Evolutionary conservation across 2,113 vertebrate species (phyloP).

Genomic region (Cacatua alba): DNA sequence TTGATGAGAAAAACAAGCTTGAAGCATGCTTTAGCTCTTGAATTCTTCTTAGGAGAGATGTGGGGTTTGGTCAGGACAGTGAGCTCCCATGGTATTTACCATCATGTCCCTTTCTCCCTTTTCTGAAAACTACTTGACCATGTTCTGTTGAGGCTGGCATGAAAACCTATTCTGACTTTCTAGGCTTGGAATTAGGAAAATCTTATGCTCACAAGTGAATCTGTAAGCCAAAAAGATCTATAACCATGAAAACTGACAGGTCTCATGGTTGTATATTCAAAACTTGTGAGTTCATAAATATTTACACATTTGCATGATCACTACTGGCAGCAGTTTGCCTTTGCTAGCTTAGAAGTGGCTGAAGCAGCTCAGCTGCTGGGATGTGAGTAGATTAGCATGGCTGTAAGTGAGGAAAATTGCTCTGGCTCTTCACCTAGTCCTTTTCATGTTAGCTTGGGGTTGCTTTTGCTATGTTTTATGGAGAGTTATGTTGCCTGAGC

Average conservation of each 20-base stretch:
- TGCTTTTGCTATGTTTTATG: neutral
- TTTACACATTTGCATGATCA: conserved; percentile 5
- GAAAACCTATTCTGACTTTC: conserved; percentile 20
- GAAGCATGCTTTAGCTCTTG: neutral
- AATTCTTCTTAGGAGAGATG: neutral
- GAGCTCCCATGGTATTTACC: neutral
- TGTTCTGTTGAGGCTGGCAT: neutral
- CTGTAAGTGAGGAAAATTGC: neutral
- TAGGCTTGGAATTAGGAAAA: neutral
- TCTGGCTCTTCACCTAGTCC: neutral
- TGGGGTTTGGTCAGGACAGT: rapidly evolving
- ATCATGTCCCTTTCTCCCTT: neutral
- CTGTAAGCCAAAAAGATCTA: neutral
- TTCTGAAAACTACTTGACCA: neutral
- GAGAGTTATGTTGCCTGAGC: neutral
- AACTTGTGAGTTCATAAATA: conserved; percentile 35
- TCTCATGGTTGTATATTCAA: neutral
- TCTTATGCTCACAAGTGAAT: neutral
- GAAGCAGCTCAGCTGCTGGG: neutral
- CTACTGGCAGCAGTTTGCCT: neutral
- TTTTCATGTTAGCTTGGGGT: neutral
- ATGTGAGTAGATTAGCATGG: neutral
- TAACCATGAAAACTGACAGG: neutral
- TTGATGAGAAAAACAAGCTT: neutral
- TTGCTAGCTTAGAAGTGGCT: neutral